Evolutionary conservation across 2,113 vertebrate genomes (phyloP), one percentile per base, ranked within the genome.

Genomic region (Cyphomyrus discorhynchus): DNA sequence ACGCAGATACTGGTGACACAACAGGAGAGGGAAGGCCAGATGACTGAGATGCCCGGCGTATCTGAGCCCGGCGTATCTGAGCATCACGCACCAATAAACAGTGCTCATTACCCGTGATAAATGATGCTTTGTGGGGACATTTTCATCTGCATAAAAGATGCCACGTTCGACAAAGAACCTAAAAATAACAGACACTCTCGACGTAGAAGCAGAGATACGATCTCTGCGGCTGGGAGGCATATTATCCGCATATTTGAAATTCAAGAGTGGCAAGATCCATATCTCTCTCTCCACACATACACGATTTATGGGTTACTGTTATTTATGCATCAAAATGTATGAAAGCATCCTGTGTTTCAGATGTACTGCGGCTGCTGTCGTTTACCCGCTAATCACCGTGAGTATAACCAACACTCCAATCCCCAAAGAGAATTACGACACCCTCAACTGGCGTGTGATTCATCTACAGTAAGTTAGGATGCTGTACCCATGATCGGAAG

Each of bases 331-430:
- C 47, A n/a, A 24, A 11, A 84, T 47, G 39, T 13, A 84, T 47
- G 45, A 84, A 84, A 47, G 21, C 70, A 88, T 85, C 92, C 82
- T 91, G 53, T 90, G 88, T 90, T 70, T 89, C 50, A 15, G n/a
- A 21, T 4, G 11, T 47, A 35, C 21, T 62, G 27, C 9, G 62
- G 66, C 39, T 74, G 27, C 24, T 27, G 87, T 31, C 27, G 47
- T 88, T 66, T 31, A 74, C 62, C 56, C 6, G n/a, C 21, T 88
- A 31, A 49, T 24, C 21, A 31, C 27, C 19, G 42, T 74, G 45
- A 49, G 31, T 13, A 31, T 31, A 31, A 88, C 35, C 62, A 70
- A 74, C 27, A 6, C 39, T 17, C 21, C 45, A 50, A 11, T 49
- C 45, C 53, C 31, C 2, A 24, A 46, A 21, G 52, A 42, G 21